These are phyloP conservation scores for Rhabdomys pumilio DNA, from an alignment of 2,797 vertebrate genomes.

Conservation along the genomic window DNA sequence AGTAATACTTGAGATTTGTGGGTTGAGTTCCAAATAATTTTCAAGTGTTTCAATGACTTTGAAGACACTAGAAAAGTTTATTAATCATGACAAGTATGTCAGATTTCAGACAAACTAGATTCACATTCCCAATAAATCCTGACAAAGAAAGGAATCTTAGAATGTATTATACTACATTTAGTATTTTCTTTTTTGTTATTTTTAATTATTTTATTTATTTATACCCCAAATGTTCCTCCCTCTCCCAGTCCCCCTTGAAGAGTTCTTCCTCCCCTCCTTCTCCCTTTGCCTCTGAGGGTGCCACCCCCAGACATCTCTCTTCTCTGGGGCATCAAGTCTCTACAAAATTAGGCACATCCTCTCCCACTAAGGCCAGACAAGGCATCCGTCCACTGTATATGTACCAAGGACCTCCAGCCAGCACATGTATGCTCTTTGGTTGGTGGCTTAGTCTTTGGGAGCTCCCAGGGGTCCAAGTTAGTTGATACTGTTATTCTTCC, in stretches of 20 bases:
- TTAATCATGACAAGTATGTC: slow-evolving; percentile 18
- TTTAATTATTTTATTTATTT: neutral
- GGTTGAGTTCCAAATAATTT: slow-evolving; percentile 8
- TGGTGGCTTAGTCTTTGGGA: neutral
- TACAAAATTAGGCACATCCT: neutral
- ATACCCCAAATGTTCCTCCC: neutral
- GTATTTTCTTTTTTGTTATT: neutral
- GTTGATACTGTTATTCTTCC: neutral
- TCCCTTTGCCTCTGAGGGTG: neutral
- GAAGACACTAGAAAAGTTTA: slow-evolving; percentile 1
- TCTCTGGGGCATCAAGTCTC: neutral
- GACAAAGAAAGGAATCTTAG: neutral
- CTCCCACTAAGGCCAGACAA: neutral
- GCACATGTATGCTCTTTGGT: neutral
- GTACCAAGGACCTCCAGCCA: neutral
- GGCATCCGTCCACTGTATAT: neutral
- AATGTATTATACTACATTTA: slow-evolving; percentile 14
- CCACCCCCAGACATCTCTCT: neutral
- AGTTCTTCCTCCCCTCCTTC: neutral
- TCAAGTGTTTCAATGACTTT: slow-evolving; percentile 24
- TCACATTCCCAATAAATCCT: neutral
- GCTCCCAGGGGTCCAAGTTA: neutral
- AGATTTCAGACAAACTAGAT: slow-evolving; percentile 41
- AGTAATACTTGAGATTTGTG: neutral
- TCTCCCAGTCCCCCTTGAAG: neutral